Evolutionary conservation across 2,888 invertebrate species (phyloP).

Genomic region (Melinaea marsaeus): DNA sequence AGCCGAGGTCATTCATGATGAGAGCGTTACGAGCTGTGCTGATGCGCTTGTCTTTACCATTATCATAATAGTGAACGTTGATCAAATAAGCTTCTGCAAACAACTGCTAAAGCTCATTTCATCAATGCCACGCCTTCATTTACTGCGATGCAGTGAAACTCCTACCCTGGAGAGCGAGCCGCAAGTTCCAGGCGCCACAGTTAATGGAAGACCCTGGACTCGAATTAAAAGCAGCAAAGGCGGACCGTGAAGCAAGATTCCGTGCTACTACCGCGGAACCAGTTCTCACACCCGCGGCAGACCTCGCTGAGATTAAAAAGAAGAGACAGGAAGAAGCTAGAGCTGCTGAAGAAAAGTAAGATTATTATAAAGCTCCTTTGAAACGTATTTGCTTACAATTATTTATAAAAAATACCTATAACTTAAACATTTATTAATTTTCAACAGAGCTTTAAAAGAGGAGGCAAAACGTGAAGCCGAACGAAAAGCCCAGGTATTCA

Average conservation of each 20-base stretch:
- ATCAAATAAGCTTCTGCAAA: constrained; percentile 39
- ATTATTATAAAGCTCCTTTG: background rate
- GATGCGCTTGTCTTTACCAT: constrained; percentile 33
- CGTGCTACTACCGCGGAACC: constrained; percentile 73
- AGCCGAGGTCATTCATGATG: constrained; percentile 49
- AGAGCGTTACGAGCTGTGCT: constrained; percentile 45
- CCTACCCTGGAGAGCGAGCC: constrained; percentile 82
- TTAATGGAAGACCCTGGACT: constrained; percentile 77
- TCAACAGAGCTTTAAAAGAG: constrained; percentile 71
- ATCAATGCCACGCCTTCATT: constrained; percentile 49
- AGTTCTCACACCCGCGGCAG: constrained; percentile 68
- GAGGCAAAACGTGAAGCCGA: constrained; percentile 73
- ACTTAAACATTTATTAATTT: constrained; percentile 3
- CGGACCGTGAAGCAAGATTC: constrained; percentile 79
- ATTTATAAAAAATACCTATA: background rate
- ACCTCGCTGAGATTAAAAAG: constrained; percentile 74
- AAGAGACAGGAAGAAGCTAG: constrained; percentile 81
- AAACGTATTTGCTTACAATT: background rate
- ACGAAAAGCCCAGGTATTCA: constrained; percentile 65
- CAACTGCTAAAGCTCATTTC: constrained; percentile 41
- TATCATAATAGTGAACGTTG: constrained; percentile 51
- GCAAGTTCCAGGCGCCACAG: constrained; percentile 81
- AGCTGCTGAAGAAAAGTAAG: constrained; percentile 80
- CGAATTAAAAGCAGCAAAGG: constrained; percentile 80
- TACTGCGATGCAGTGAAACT: constrained; percentile 78